These are phyloP conservation scores for Phymanthus crucifer DNA, from an alignment of 92 coral and sea anemone species.

Conservation along the genomic window DNA sequence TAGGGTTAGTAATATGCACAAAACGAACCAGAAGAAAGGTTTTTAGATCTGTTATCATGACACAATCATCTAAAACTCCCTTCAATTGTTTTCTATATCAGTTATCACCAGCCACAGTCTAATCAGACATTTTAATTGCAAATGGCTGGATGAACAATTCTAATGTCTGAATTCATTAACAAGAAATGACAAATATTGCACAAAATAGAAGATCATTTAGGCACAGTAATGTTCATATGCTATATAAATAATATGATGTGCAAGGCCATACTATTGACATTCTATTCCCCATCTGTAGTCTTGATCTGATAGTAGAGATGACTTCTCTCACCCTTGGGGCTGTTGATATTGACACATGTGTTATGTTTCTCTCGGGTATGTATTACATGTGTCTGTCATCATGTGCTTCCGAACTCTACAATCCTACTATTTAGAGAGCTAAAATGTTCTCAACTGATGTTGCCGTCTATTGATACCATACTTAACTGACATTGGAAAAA, in stretches of 20 bases:
- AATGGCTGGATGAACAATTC: not conserved
- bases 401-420: not conserved
- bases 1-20: too few species aligned
- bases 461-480: not conserved
- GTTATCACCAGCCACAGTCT: not conserved
- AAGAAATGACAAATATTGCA: not conserved
- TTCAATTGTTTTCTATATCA: not conserved
- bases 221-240: not conserved
- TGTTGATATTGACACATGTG: conserved; percentile 4
- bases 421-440: not conserved
- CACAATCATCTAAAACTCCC: not conserved
- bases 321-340: not conserved
- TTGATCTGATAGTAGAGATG: not conserved
- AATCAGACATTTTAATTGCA: conserved; percentile 4
- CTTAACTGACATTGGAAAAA: not conserved
- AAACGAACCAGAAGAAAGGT: not conserved
- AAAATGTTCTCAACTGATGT: not conserved
- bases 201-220: not conserved
- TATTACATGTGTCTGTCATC: conserved; percentile 2
- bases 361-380: not conserved
- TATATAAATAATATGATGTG: not conserved
- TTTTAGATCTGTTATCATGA: not conserved
- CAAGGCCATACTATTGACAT: not conserved
- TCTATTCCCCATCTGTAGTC: not conserved
- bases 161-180: not conserved